Base-by-base conservation (phyloP, 2,888 invertebrate species). In the Alsophila aescularia region DNA sequence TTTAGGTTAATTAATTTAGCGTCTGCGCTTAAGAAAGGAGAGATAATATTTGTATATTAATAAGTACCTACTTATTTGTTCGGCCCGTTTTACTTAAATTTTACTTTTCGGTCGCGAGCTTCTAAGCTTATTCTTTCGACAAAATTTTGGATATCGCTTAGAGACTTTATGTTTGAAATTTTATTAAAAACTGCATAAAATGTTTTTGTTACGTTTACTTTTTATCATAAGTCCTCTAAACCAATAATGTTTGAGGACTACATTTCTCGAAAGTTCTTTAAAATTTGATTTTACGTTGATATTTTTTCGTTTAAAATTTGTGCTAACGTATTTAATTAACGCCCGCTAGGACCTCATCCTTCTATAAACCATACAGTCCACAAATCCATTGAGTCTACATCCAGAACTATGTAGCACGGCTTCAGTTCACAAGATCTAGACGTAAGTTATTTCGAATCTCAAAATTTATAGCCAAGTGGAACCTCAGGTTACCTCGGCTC, bases 1-100 rank as follows among this genome's bases (percentile, higher is more conserved):
- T 56, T 59, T 58, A 56, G 59, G 59, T 58, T 63, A 66, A 66
- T 66, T 66, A 66, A 66, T 66, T 66, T 63, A 58, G 56, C 50
- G 50, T 36, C 55, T 50, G 49, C 13, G 36, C 49, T 54, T 36
- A 29, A 18, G 41, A 54, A 34, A 44, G 50, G 29, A 41, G 55
- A 41, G 50, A 51, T 56, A 56, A 56, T 56, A 56, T 56, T 56
- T 56, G 50, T 56, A 50, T 14, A 51, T 51, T 56, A 45, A 56
- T 56, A 51, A 56, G 55, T 47, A 56, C 50, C 42, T 45, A 56
- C 50, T 45, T 45, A 56, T 56, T 56, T 56, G 45, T 45, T 49
- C 43, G 43, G 36, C 15, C 43, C 18, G 18, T 10, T 40, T 45
- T 47, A 31, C 35, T 47, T 29, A 50, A 41, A 44, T 54, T 54